phyloP scores from a whole-genome alignment of 2,888 invertebrate genomes.

The Tupiocoris notatus region DNA sequence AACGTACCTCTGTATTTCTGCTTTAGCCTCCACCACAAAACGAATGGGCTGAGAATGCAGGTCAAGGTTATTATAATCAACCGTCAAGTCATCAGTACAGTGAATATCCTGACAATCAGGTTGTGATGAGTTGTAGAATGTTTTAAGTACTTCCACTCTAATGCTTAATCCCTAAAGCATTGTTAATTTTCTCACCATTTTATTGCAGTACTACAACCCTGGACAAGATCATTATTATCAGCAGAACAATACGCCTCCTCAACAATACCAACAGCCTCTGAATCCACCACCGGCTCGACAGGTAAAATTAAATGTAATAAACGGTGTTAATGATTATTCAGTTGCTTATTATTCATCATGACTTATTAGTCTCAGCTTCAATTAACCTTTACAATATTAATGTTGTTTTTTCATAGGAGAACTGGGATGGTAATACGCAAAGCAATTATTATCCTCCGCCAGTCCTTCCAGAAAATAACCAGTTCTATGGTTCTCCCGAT shows the following conservation, averaged over 20 bases:
- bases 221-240: conserved; percentile 18
- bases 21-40: conserved; percentile 7
- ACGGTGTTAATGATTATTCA: background rate
- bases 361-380: too few relatives aligned
- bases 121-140: background rate
- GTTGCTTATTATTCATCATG: background rate
- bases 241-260: conserved; percentile 8
- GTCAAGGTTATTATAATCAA: conserved; percentile 23
- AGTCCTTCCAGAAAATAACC: background rate
- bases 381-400: too few relatives aligned
- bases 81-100: conserved; percentile 3
- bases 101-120: conserved; percentile 25
- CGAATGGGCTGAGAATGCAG: conserved; percentile 13
- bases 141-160: too few relatives aligned
- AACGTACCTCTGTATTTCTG: too few relatives aligned
- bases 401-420: conserved; percentile 4
- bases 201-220: conserved; percentile 2
- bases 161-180: background rate
- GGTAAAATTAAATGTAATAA: background rate
- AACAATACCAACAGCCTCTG: conserved; percentile 14
- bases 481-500: conserved; percentile 1
- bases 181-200: background rate
- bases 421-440: conserved; percentile 16
- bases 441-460: conserved; percentile 5
- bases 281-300: background rate